Conservation (phyloP, 1,140 invertebrate genomes). For the Papilio polytes region DNA sequence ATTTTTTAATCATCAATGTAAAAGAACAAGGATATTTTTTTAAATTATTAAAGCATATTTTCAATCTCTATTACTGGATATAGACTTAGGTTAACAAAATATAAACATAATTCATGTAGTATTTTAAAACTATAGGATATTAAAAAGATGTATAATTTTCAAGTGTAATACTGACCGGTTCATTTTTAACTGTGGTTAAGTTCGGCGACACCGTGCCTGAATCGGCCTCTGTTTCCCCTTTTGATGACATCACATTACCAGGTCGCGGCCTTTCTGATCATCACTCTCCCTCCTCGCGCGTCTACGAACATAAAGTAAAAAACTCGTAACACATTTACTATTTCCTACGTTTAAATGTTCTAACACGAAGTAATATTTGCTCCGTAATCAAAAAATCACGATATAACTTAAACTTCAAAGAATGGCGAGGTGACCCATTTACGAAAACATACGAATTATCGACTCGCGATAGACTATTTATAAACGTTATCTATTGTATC, state of each 20-base stretch:
- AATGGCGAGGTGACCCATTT: conserved; percentile 84
- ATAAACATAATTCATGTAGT: neutral
- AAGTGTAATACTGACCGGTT: conserved; percentile 71
- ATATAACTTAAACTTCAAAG: conserved; percentile 59
- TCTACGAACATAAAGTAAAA: conserved; percentile 64
- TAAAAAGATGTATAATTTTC: neutral
- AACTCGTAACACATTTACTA: conserved; percentile 49
- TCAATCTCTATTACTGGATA: neutral
- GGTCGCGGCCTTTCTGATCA: conserved; percentile 74
- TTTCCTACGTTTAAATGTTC: conserved; percentile 41
- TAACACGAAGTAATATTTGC: conserved; percentile 41
- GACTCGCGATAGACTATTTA: conserved; percentile 76
- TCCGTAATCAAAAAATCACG: conserved; percentile 42
- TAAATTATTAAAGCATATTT: neutral
- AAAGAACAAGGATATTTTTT: neutral
- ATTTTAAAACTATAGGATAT: neutral
- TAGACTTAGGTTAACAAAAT: conserved; percentile 9
- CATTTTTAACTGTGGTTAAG: conserved; percentile 79
- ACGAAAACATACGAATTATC: conserved; percentile 82
- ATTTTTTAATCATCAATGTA: neutral
- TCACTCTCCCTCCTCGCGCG: conserved; percentile 77
- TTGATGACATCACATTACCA: conserved; percentile 84
- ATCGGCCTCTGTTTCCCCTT: conserved; percentile 84
- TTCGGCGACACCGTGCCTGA: conserved; percentile 83
- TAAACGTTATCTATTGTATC: conserved; percentile 69